A percentile compares a stretch with the other conserved stretches of the same genome.
phyloP scores from a whole-genome alignment of 1,140 invertebrate genomes.

The Drosophila gunungcola region DNA sequence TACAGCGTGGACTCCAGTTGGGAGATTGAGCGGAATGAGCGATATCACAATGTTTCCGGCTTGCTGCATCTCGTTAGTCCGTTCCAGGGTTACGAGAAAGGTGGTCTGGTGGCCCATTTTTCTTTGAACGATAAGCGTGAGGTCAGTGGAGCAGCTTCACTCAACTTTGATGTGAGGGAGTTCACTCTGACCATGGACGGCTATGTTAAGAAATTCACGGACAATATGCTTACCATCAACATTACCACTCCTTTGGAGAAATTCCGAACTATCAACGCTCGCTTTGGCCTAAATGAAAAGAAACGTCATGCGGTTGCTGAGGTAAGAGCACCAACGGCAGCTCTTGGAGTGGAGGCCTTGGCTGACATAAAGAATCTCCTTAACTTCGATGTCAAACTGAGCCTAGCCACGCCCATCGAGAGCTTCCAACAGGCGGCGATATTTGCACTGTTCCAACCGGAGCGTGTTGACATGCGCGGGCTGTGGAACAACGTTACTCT shows the following conservation, averaged over 20 bases:
- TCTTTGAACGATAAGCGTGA: constrained; percentile 87
- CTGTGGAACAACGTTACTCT: constrained; percentile 90
- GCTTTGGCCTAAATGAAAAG: constrained; percentile 89
- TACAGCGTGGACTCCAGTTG: constrained; percentile 87
- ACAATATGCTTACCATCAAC: constrained; percentile 89
- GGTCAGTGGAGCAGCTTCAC: constrained; percentile 88
- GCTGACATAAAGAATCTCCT: constrained; percentile 86
- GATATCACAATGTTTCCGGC: constrained; percentile 86
- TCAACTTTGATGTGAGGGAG: constrained; percentile 89
- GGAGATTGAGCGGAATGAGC: constrained; percentile 84
- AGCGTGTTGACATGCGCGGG: constrained; percentile 88
- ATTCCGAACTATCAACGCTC: constrained; percentile 87
- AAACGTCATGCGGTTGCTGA: constrained; percentile 90
- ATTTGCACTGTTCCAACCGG: constrained; percentile 64
- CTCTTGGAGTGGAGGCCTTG: constrained; percentile 89
- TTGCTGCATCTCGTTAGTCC: constrained; percentile 86
- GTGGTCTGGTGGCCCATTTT: constrained; percentile 88
- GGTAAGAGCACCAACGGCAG: constrained; percentile 87
- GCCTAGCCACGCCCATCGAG: constrained; percentile 90
- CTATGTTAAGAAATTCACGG: constrained; percentile 87
- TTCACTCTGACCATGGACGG: constrained; percentile 88
- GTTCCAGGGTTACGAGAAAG: constrained; percentile 88
- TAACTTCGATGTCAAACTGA: constrained; percentile 90
- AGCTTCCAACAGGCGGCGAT: constrained; percentile 87
- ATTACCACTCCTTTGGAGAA: constrained; percentile 90